A percentile compares a stretch with the other conserved stretches of the same genome.
Evolutionary conservation across 2,797 vertebrate species (phyloP).

Genomic region (Chiroxiphia lanceolata): DNA sequence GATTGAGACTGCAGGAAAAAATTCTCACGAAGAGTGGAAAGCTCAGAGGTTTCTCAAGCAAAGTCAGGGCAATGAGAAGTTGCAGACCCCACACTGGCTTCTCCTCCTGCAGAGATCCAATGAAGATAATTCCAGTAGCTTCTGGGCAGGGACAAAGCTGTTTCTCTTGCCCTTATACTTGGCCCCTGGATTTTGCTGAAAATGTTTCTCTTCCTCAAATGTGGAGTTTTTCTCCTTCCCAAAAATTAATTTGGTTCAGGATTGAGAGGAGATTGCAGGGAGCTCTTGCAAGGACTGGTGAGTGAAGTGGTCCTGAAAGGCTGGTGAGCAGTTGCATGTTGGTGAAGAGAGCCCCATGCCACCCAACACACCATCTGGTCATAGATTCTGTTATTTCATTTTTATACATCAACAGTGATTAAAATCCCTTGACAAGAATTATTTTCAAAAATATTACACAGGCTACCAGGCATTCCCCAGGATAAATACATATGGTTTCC

Average conservation of each 20-base stretch:
- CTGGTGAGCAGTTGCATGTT: constrained; percentile 11
- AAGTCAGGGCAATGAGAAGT: not conserved
- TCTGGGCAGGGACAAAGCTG: not conserved
- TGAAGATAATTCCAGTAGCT: not conserved
- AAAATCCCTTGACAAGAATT: constrained; percentile 50
- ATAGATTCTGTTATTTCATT: constrained; percentile 67
- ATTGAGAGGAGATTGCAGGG: not conserved
- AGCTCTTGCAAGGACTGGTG: not conserved
- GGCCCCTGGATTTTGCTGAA: not conserved
- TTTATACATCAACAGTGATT: constrained; percentile 65
- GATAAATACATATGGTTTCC: constrained; percentile 19
- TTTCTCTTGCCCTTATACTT: not conserved
- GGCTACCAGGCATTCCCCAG: not conserved
- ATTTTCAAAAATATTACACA: constrained; percentile 52
- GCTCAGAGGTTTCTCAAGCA: not conserved
- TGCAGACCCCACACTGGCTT: not conserved
- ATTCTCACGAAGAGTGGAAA: not conserved
- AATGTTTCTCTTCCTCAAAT: not conserved
- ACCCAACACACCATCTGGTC: constrained; percentile 68
- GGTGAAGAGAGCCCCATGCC: constrained; percentile 44
- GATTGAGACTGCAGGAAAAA: not conserved
- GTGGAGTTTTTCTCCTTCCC: not conserved
- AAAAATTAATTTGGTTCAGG: not conserved
- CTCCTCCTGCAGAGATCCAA: not conserved
- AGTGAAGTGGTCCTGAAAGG: not conserved